These are phyloP conservation scores for Chionomys nivalis DNA, from an alignment of 2,113 vertebrate species.

Conservation along the genomic window DNA sequence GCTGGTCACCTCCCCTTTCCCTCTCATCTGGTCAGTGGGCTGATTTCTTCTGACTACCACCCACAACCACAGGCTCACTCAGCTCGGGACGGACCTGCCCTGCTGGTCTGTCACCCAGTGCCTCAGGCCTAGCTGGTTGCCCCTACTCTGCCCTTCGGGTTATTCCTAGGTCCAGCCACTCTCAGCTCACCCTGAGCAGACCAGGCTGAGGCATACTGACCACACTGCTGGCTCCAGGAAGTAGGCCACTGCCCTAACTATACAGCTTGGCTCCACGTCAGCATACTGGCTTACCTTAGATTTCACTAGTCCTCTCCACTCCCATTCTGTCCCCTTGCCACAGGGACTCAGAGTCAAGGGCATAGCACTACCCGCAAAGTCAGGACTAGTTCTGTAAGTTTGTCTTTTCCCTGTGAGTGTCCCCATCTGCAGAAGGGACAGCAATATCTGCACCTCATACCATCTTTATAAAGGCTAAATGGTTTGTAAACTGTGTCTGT, in stretches of 20 bases:
- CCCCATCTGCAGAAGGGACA: conserved; percentile 17
- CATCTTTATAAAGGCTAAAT: not conserved
- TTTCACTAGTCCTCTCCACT: not conserved
- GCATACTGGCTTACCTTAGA: not conserved
- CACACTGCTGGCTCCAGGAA: not conserved
- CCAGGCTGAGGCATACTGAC: not conserved
- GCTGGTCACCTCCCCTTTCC: not conserved
- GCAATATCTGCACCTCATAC: not conserved
- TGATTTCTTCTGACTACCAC: conserved; percentile 44
- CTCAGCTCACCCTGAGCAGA: conserved; percentile 6
- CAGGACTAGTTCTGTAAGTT: not conserved
- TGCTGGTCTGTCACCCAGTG: conserved; percentile 62
- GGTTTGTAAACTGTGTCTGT: not conserved
- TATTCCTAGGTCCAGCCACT: conserved; percentile 24
- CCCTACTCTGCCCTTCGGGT: conserved; percentile 62
- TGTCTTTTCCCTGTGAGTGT: not conserved
- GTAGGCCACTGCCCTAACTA: conserved; percentile 8
- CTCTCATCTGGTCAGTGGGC: conserved; percentile 49
- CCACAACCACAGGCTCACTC: conserved; percentile 61
- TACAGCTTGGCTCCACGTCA: not conserved
- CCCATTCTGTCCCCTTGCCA: not conserved
- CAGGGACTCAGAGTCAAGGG: not conserved
- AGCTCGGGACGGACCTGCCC: conserved; percentile 59
- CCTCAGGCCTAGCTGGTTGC: conserved; percentile 57
- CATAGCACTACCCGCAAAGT: not conserved